Conservation (phyloP, 2,888 invertebrate genomes). For the Beris chalybata region DNA sequence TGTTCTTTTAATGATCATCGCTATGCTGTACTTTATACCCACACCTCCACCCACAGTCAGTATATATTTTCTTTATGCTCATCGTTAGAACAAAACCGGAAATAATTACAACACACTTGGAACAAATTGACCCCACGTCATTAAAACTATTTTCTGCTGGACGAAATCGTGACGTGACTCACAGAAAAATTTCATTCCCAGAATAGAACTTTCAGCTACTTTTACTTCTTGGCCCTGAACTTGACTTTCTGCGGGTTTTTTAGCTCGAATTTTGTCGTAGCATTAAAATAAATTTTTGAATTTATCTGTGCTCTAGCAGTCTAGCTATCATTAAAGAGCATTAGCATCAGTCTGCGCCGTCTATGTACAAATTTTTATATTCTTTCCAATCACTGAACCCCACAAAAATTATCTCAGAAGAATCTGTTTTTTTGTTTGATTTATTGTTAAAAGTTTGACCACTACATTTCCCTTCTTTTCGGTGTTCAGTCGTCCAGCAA, state of each 20-base stretch:
- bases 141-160: background rate
- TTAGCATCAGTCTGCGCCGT: background rate
- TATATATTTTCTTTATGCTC: too few relatives aligned
- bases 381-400: background rate
- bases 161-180: too few relatives aligned
- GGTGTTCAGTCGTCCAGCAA: conserved; percentile 70
- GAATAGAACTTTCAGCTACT: conserved; percentile 5
- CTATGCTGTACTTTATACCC: too few relatives aligned
- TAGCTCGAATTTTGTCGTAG: background rate
- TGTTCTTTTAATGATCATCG: too few relatives aligned
- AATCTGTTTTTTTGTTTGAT: background rate
- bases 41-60: too few relatives aligned
- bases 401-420: background rate
- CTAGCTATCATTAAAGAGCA: background rate
- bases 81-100: background rate
- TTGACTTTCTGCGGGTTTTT: background rate
- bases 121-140: background rate
- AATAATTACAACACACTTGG: background rate
- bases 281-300: background rate
- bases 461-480: background rate
- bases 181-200: too few relatives aligned
- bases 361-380: too few relatives aligned
- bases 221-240: conserved; percentile 25
- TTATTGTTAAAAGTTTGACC: background rate
- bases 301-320: background rate